Evolutionary conservation across 2,113 vertebrate species (phyloP).

Genomic region (Saccopteryx leptura): DNA sequence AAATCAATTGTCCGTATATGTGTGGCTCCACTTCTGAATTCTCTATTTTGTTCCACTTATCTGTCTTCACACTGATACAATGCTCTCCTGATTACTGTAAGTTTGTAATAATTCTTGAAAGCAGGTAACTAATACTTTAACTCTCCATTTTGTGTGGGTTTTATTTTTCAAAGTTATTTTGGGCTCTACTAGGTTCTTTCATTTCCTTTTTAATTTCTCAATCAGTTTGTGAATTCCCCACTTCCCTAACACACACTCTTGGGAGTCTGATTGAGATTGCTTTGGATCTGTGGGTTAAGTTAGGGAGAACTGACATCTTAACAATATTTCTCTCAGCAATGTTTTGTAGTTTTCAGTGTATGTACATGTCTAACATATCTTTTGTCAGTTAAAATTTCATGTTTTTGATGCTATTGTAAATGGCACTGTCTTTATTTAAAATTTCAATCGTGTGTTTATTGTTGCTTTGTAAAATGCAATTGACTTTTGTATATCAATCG

Average conservation of each 20-base stretch:
- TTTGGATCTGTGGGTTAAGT: background rate
- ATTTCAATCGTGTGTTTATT: background rate
- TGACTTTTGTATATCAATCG: background rate
- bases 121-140: background rate
- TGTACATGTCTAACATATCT: background rate
- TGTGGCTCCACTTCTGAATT: too few species aligned
- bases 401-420: background rate
- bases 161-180: conserved; percentile 5
- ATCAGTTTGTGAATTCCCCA: background rate
- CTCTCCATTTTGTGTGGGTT: background rate
- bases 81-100: background rate
- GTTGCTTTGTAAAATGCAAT: background rate
- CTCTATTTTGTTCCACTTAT: background rate
- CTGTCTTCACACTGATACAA: background rate
- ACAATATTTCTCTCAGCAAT: background rate
- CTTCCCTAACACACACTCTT: background rate
- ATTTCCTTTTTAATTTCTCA: background rate
- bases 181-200: background rate
- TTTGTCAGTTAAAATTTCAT: background rate
- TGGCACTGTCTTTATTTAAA: background rate
- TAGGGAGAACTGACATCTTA: background rate
- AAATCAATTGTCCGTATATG: too few species aligned
- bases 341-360: background rate
- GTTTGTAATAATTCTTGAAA: conserved; percentile 14
- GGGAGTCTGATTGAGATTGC: background rate